Evolutionary conservation across 2,797 vertebrate species (phyloP), one percentile per base, ranked within the genome.

Genomic region (Neosilurus mollespiculum): DNA sequence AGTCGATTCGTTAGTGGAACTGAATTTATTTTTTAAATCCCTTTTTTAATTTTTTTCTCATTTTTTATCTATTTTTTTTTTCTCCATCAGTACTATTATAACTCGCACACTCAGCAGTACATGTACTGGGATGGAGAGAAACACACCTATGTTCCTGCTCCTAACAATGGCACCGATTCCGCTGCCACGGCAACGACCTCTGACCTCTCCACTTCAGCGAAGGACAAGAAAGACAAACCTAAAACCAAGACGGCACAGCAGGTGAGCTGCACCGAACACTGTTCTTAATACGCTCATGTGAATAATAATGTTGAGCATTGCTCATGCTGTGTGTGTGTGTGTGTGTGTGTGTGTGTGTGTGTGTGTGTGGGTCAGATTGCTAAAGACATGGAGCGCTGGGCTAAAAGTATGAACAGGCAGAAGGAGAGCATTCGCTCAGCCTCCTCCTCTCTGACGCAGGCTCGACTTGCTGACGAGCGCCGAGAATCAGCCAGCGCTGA

Each of bases 361-460:
- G n/a, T 83, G 12, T 78, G 5, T 86, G 7, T 4, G 79, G 70
- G 79, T 10, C 85, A 97, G 96, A 97, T 98, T 78, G 96, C 96
- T 58, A 98, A 98, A 92, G 96, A 98, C 84, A 98, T 98, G 96
- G 96, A 98, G 87, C 95, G 96, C 14, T 98, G 96, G 96, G 96
- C 96, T 1, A 96, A 97, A 81, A 97, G 95, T 88, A 94, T 97
- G 51, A 98, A 98, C 85, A 94, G 96, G 81, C 96, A 98, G 86
- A 97, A 97, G 90, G 96, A 97, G 88, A 97, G 96, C 56, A 95
- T 97, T 88, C 96, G 96, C 75, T 96, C 96, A 14, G 94, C 94
- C 62, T 91, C 94, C 18, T 93, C 95, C 1, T 89, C 95, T 73
- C 85, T 90, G 34, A 11, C 75, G 3, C 80, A 53, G 65, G 75